Percentiles rank a stretch among this genome's conserved stretches.
Conservation (phyloP, 2,888 invertebrate genomes). For the Eilema griseolum region DNA sequence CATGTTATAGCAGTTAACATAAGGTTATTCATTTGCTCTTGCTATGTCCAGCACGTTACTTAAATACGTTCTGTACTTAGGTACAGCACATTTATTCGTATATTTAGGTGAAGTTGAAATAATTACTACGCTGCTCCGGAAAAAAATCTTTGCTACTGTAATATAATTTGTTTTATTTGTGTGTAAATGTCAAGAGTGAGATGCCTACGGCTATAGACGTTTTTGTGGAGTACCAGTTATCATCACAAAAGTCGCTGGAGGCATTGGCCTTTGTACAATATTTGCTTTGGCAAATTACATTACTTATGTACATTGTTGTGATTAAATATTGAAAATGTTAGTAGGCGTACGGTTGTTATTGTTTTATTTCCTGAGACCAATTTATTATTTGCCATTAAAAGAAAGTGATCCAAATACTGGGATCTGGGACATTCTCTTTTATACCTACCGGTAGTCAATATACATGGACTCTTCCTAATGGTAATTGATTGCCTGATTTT, state of each 20-base stretch:
- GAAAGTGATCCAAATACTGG: background rate
- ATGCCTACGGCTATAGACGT: background rate
- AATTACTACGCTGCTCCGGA: constrained; percentile 1
- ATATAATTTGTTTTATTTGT: constrained; percentile 11
- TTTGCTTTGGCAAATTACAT: constrained; percentile 8
- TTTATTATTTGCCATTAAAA: background rate
- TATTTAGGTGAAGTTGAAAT: background rate
- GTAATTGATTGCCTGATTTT: background rate
- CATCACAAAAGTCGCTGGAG: background rate
- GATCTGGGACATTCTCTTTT: background rate
- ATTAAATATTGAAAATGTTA: background rate
- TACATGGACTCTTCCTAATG: background rate
- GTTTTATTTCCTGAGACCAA: background rate
- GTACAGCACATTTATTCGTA: background rate
- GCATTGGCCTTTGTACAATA: background rate
- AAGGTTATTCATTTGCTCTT: constrained; percentile 28
- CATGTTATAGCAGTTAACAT: constrained; percentile 24
- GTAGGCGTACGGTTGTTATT: background rate
- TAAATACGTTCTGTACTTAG: constrained; percentile 23
- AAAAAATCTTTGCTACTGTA: constrained; percentile 2
- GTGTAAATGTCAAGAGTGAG: constrained; percentile 2
- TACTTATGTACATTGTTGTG: background rate
- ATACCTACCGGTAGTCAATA: background rate
- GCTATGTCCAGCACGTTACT: constrained; percentile 37
- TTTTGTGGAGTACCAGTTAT: background rate